A percentile compares a stretch with the other conserved stretches of the same genome.
Conservation (phyloP, 30 jellyfish, hydroid and myxozoan genomes). For the Turritopsis dohrnii region DNA sequence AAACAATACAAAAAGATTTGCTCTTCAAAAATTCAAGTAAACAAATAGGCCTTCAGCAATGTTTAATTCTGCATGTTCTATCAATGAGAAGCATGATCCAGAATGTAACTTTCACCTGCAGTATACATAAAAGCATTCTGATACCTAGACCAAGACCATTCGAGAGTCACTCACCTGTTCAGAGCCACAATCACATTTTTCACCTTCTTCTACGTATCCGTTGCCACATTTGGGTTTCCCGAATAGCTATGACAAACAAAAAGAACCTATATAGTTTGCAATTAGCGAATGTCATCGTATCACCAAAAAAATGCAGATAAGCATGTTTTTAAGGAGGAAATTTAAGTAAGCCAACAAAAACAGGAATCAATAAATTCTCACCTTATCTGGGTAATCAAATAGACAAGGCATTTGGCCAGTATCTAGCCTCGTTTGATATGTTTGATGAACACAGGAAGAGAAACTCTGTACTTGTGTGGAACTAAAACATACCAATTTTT, state of each 20-base stretch:
- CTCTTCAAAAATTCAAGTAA: no score
- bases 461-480: constrained; percentile 55
- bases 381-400: constrained; percentile 80
- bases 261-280: background rate
- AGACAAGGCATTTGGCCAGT: constrained; percentile 74
- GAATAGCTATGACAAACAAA: constrained; percentile 36
- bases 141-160: background rate
- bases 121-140: no score
- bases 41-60: no score
- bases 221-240: constrained; percentile 88
- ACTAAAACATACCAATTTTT: background rate
- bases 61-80: no score
- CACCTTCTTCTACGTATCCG: constrained; percentile 89
- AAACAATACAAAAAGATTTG: no score
- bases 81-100: no score
- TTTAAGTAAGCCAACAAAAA: no score
- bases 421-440: constrained; percentile 22
- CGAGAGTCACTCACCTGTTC: constrained; percentile 42
- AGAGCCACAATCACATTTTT: constrained; percentile 91
- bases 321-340: background rate
- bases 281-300: background rate
- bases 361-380: constrained; percentile 1
- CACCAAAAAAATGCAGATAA: background rate
- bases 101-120: background rate
- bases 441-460: constrained; percentile 51